phyloP scores from a whole-genome alignment of 2,797 vertebrate genomes.

The Sebastes matsubarae region DNA sequence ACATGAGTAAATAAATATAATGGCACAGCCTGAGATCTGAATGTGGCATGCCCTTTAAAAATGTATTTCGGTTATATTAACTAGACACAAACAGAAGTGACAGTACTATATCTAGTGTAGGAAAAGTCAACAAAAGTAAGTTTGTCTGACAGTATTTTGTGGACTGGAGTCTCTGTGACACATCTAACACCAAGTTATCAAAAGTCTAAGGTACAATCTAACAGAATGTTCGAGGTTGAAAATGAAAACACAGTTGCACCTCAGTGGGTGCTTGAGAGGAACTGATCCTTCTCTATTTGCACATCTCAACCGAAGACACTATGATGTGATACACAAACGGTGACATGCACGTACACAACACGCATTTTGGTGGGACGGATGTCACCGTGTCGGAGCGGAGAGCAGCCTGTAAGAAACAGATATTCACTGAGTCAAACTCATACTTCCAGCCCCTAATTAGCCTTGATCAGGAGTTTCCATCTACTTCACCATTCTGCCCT shows the following conservation, averaged over 20 bases:
- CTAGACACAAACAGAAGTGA: not conserved
- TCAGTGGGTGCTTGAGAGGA: slow-evolving; percentile 29
- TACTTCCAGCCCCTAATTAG: slow-evolving; percentile 11
- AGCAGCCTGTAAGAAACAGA: slow-evolving; percentile 46
- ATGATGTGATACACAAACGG: slow-evolving; percentile 4
- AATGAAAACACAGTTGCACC: slow-evolving; percentile 42
- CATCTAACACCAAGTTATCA: slow-evolving; percentile 11
- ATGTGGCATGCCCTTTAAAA: not conserved
- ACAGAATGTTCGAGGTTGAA: slow-evolving; percentile 12
- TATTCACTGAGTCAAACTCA: not conserved
- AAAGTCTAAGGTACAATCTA: not conserved
- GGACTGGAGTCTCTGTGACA: not conserved
- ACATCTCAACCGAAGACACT: slow-evolving; percentile 31
- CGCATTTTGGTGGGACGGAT: slow-evolving; percentile 17
- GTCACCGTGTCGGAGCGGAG: slow-evolving; percentile 52
- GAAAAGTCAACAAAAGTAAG: not conserved
- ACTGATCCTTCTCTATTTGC: slow-evolving; percentile 32
- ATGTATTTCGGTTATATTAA: not conserved
- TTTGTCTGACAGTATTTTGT: not conserved
- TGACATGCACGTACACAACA: not conserved
- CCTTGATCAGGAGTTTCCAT: slow-evolving; percentile 1
- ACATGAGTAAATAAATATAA: slow-evolving; percentile 1
- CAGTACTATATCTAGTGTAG: not conserved
- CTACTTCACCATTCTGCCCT: not conserved
- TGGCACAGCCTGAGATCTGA: not conserved